Evolutionary conservation across 2,888 invertebrate species (phyloP).

Genomic region (Bembecia ichneumoniformis): DNA sequence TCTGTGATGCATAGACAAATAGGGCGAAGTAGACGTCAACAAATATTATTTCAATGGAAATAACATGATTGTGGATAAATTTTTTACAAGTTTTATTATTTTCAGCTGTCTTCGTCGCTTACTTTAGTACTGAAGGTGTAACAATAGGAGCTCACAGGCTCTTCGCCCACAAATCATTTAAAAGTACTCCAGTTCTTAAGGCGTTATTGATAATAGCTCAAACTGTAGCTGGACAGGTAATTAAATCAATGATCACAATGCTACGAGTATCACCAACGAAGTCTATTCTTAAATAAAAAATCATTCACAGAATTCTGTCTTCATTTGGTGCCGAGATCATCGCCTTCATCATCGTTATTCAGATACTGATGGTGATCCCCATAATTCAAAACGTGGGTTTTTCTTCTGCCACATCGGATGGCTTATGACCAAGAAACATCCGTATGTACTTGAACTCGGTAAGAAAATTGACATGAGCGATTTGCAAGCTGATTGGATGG

Average conservation of each 20-base stretch:
- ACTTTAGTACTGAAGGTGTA: slow-evolving; percentile 71
- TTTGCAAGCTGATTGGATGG: slow-evolving; percentile 74
- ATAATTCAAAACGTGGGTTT: slow-evolving; percentile 80
- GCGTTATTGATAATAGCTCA: slow-evolving; percentile 76
- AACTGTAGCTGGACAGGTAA: slow-evolving; percentile 84
- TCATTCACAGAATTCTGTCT: slow-evolving; percentile 71
- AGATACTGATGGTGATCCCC: slow-evolving; percentile 76
- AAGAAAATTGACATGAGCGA: slow-evolving; percentile 77
- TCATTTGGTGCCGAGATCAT: slow-evolving; percentile 80
- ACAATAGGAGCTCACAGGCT: slow-evolving; percentile 87
- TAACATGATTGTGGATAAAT: neutral
- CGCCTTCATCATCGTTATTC: slow-evolving; percentile 79
- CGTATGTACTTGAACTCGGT: slow-evolving; percentile 74
- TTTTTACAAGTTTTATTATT: slow-evolving; percentile 5
- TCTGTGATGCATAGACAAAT: no score
- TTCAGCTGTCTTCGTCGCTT: slow-evolving; percentile 25
- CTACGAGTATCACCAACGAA: neutral
- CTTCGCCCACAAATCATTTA: slow-evolving; percentile 84
- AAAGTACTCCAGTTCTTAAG: slow-evolving; percentile 76
- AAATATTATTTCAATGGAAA: neutral
- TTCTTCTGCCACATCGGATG: slow-evolving; percentile 88
- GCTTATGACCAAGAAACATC: slow-evolving; percentile 81
- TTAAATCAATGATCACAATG: neutral
- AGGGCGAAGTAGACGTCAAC: neutral
- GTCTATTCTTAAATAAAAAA: neutral